These are phyloP conservation scores for Apomyelois bistriatella DNA, from an alignment of 2,888 invertebrate genomes.

Conservation along the genomic window DNA sequence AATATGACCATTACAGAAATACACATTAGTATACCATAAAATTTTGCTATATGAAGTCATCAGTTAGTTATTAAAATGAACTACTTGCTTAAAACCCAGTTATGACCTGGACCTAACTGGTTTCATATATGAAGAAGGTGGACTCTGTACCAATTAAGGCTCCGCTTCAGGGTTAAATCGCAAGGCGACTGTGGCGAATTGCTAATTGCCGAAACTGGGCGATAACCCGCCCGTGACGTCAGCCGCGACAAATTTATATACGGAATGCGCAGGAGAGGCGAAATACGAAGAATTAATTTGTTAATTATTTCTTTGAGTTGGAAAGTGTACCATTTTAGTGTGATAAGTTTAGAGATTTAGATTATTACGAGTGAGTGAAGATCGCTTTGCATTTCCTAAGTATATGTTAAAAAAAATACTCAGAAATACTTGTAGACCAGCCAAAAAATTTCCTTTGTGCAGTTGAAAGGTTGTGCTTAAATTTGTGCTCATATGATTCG, in stretches of 20 bases:
- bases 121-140: constrained; percentile 9
- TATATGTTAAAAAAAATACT: no score
- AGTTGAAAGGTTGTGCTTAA: no score
- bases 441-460: no score
- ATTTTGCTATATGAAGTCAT: no score
- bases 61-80: not conserved
- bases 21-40: no score
- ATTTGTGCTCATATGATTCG: no score
- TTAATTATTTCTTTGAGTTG: not conserved
- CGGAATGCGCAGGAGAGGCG: constrained; percentile 3
- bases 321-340: not conserved
- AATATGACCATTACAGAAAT: no score
- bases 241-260: constrained; percentile 35
- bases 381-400: no score
- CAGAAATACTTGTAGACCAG: no score
- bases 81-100: not conserved
- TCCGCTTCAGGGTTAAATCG: constrained; percentile 26
- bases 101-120: constrained; percentile 5
- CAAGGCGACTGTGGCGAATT: constrained; percentile 60
- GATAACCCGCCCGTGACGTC: constrained; percentile 47
- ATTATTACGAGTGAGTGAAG: no score
- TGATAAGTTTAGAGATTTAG: no score
- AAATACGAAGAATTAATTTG: not conserved
- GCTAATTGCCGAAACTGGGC: constrained; percentile 65
- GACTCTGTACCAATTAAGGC: constrained; percentile 47